Evolutionary conservation across 2,113 vertebrate genomes (phyloP), one percentile per base, ranked within the genome.

Genomic region (cat (Felis catus)): DNA sequence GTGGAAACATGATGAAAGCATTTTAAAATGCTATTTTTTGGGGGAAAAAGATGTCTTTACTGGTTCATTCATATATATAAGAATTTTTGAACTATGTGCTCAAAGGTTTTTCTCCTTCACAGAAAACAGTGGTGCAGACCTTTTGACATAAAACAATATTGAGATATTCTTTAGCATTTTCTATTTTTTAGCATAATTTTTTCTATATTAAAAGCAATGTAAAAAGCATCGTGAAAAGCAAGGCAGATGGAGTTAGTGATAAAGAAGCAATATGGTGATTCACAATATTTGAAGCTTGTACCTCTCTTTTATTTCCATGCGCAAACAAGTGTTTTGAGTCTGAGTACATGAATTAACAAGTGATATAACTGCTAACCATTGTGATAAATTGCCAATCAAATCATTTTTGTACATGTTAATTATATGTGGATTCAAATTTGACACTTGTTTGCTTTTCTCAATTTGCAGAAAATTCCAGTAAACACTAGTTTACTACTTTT

Each of bases 141-240:
- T 95, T 36, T 21, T 53, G 36, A 97, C 25, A 83, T 95, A 95
- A 98, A 97, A 96, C 39, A 80, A 4, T 14, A 85, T 39, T 4
- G 89, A 80, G 14, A 39, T 14, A 55, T 68, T 78, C 90, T 91
- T 45, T 70, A 86, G 65, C 4, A 78, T 81, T 74, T 84, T 90
- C 25, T 58, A 23, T 45, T 92, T 90, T 39, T 73, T 12, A 53
- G 1, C 15, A 86, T 74, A 91, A 73, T 63, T 45, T 88, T 79
- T 51, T 98, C 95, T 89, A 83, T 21, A 45, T 98, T 74, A 97
- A 97, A 97, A 98, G 81, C 71, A 96, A 21, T 31, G 45, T 84
- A 61, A 84, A 81, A 96, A 55, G 41, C 68, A 93, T 68, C 14
- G 92, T 97, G 73, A 97, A 96, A 98, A 98, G 95, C 63, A 95